phyloP scores from a whole-genome alignment of 2,113 vertebrate species.

The Geothlypis trichas region DNA sequence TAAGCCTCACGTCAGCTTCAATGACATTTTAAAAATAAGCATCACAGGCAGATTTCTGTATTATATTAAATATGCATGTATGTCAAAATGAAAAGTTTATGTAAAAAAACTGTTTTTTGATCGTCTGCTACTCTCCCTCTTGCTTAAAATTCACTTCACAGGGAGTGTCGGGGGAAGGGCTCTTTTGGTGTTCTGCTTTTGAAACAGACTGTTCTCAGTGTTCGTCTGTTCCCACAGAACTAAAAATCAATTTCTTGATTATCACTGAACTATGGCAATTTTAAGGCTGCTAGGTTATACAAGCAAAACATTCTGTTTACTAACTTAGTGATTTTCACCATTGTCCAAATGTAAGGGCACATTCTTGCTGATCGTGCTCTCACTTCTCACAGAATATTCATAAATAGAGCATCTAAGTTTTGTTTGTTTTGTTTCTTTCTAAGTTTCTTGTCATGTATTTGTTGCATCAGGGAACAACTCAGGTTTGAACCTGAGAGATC shows the following conservation, averaged over 20 bases:
- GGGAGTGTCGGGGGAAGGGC: background rate
- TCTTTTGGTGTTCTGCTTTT: background rate
- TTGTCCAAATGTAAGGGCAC: background rate
- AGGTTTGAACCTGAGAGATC: background rate
- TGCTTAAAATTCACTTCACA: background rate
- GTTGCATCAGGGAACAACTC: background rate
- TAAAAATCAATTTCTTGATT: slow-evolving; percentile 2
- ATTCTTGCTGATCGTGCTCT: background rate
- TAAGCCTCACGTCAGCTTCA: background rate
- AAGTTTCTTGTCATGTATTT: background rate
- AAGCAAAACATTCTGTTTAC: background rate
- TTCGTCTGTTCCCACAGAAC: background rate
- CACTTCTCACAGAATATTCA: background rate
- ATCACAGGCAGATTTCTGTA: slow-evolving; percentile 13
- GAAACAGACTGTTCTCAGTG: background rate
- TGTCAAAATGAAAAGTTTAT: slow-evolving; percentile 40
- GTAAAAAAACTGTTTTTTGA: background rate
- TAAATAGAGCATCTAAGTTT: background rate
- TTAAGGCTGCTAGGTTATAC: background rate
- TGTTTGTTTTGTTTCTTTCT: background rate
- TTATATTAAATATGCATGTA: slow-evolving; percentile 27
- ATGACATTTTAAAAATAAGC: slow-evolving; percentile 32
- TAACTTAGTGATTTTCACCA: background rate
- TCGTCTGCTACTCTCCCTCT: background rate
- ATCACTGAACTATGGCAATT: background rate